Evolutionary conservation across 2,888 invertebrate genomes (phyloP).

Genomic region (Pseudolycoriella hygida): DNA sequence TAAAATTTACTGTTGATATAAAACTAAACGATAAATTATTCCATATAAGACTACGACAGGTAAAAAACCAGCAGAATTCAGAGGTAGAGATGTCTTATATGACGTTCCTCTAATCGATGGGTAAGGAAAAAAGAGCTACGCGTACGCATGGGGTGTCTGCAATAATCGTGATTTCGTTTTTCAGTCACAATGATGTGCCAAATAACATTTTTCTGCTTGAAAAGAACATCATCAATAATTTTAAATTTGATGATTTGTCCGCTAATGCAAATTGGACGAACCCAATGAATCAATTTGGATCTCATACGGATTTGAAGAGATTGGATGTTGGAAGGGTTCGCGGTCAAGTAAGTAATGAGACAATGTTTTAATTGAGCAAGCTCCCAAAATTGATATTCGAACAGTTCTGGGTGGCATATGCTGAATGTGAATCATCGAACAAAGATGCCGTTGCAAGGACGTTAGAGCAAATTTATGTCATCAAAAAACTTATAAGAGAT

Average conservation of each 20-base stretch:
- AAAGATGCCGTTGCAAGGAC: slow-evolving; percentile 37
- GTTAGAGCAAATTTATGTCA: slow-evolving; percentile 42
- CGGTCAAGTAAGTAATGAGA: slow-evolving; percentile 33
- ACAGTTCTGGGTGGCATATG: slow-evolving; percentile 44
- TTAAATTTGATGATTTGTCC: no score
- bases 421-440: slow-evolving; percentile 33
- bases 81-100: slow-evolving; percentile 5
- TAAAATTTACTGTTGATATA: no score
- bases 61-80: no score
- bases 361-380: slow-evolving; percentile 1
- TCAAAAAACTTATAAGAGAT: slow-evolving; percentile 33
- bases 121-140: neutral
- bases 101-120: slow-evolving; percentile 10
- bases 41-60: no score
- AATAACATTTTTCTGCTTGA: no score
- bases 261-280: slow-evolving; percentile 16
- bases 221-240: no score
- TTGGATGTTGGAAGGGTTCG: slow-evolving; percentile 33
- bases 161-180: no score
- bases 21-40: no score
- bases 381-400: slow-evolving; percentile 8
- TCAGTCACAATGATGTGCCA: no score
- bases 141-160: no score
- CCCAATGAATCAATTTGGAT: slow-evolving; percentile 21
- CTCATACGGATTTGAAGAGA: slow-evolving; percentile 35